Percentiles rank a stretch among this genome's conserved stretches.
Conservation (phyloP, 2,113 vertebrate genomes). For the Numenius arquata region DNA sequence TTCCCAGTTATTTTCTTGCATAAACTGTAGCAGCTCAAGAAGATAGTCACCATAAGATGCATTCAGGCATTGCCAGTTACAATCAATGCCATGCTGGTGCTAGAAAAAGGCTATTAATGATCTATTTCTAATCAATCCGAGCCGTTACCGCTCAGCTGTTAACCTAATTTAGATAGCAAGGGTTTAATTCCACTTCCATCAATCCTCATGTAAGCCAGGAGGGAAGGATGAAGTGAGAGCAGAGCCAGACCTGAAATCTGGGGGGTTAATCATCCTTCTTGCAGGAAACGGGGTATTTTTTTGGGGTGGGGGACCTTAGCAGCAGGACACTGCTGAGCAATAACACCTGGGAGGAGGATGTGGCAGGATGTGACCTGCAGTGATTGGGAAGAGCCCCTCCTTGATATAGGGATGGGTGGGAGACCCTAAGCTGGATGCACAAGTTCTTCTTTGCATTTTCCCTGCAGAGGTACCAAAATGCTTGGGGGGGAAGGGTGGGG, state of each 20-base stretch:
- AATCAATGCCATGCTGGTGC: not conserved
- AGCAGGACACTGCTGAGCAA: not conserved
- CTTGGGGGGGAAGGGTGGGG: rapidly evolving
- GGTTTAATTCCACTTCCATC: not conserved
- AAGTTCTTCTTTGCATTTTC: not conserved
- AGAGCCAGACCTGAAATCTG: not conserved
- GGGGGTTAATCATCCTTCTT: not conserved
- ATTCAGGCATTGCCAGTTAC: not conserved
- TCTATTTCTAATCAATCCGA: not conserved
- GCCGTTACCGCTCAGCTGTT: not conserved
- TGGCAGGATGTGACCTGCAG: not conserved
- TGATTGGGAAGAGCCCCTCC: not conserved
- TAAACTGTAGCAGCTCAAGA: not conserved
- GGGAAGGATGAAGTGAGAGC: not conserved
- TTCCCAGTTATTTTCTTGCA: slow-evolving; percentile 7
- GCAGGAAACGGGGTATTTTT: not conserved
- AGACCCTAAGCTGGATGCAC: not conserved
- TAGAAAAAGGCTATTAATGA: not conserved
- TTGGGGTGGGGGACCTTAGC: not conserved
- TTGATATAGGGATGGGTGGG: rapidly evolving
- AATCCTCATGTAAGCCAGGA: not conserved
- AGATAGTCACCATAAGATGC: not conserved
- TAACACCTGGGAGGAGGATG: not conserved
- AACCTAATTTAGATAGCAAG: not conserved
- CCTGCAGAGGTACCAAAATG: not conserved